These are phyloP conservation scores for Arothron firmamentum DNA, from an alignment of 2,113 vertebrate species.

Conservation along the genomic window DNA sequence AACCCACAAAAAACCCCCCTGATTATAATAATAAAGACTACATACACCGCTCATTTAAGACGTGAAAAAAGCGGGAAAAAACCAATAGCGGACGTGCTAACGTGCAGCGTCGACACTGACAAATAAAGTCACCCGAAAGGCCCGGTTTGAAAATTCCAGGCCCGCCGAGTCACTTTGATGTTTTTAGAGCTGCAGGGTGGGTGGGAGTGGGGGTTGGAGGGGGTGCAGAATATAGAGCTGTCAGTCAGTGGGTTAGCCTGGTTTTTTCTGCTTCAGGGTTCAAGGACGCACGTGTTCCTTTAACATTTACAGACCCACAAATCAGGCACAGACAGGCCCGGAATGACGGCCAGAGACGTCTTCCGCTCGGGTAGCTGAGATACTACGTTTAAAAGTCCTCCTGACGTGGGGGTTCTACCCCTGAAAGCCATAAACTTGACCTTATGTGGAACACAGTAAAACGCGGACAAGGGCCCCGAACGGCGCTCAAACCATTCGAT, in stretches of 20 bases:
- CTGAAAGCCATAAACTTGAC: no score
- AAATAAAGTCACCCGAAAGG: conserved; percentile 57
- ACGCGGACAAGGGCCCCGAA: no score
- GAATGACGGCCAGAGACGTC: conserved; percentile 13
- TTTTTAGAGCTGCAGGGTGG: conserved; percentile 47
- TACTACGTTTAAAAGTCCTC: no score
- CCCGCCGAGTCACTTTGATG: conserved; percentile 49
- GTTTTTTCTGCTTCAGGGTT: conserved; percentile 42
- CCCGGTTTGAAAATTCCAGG: conserved; percentile 54
- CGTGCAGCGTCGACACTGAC: conserved; percentile 38
- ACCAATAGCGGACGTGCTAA: conserved; percentile 18
- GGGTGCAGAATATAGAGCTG: conserved; percentile 33
- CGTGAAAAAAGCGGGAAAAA: background rate
- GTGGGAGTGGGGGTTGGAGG: background rate
- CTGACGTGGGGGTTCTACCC: no score
- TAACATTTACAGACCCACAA: conserved; percentile 30
- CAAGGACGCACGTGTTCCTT: conserved; percentile 36
- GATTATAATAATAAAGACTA: conserved; percentile 31
- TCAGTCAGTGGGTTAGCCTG: conserved; percentile 52
- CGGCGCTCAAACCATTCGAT: no score
- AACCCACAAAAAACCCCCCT: conserved; percentile 38
- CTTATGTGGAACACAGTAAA: no score
- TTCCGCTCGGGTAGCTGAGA: conserved; percentile 8
- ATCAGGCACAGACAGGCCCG: conserved; percentile 2
- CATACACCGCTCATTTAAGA: conserved; percentile 42